phyloP scores from a whole-genome alignment of 2,797 vertebrate species.

The Dermochelys coriacea region DNA sequence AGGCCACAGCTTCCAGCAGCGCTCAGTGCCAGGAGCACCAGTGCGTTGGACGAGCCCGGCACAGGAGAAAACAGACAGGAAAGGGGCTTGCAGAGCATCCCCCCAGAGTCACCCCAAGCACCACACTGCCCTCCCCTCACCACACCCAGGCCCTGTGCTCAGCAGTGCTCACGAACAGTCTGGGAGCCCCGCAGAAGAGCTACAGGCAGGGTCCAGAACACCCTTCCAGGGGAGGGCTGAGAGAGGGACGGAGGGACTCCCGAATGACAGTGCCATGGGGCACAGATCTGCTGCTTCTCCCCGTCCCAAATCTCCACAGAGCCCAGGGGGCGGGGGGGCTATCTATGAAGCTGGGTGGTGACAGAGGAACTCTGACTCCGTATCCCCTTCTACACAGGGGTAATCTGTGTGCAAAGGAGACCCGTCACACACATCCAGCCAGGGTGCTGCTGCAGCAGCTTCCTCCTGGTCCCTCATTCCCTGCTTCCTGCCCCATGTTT shows the following conservation, averaged over 20 bases:
- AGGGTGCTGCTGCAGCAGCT: background rate
- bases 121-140: background rate
- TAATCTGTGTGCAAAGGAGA: background rate
- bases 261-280: no score
- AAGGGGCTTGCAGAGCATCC: background rate
- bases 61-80: background rate
- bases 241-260: no score
- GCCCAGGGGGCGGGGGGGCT: background rate
- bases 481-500: no score
- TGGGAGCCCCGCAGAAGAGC: background rate
- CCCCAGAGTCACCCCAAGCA: background rate
- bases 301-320: background rate
- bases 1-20: no score
- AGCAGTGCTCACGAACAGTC: no score
- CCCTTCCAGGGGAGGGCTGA: background rate
- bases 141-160: background rate
- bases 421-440: background rate
- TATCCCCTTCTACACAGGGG: background rate
- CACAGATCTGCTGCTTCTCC: background rate
- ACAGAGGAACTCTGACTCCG: background rate
- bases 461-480: background rate
- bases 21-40: background rate
- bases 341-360: background rate
- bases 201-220: background rate
- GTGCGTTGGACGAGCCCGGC: rapidly evolving